phyloP scores from a whole-genome alignment of 2,888 invertebrate species.

The Coleophora deauratella region DNA sequence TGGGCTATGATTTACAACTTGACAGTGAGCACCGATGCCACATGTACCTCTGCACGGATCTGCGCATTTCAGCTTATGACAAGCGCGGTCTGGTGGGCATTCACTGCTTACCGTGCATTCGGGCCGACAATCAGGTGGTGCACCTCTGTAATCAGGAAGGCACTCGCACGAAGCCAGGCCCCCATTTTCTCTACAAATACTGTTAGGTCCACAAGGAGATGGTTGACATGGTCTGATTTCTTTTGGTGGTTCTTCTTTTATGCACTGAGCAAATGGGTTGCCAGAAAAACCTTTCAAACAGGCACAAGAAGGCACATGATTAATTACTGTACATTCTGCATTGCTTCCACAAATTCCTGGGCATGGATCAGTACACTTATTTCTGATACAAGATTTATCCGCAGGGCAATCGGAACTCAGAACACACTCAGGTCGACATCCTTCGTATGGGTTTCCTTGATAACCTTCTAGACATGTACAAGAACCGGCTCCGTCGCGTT shows the following conservation, averaged over 20 bases:
- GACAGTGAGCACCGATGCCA: conserved; percentile 81
- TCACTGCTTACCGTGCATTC: conserved; percentile 87
- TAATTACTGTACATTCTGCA: conserved; percentile 88
- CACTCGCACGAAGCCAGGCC: conserved; percentile 84
- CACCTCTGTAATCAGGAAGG: conserved; percentile 78
- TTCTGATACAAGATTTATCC: conserved; percentile 86
- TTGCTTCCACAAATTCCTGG: conserved; percentile 88
- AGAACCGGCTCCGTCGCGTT: conserved; percentile 84
- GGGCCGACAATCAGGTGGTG: conserved; percentile 82
- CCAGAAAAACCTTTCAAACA: conserved; percentile 83
- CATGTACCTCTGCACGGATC: conserved; percentile 86
- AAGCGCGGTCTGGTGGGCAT: conserved; percentile 83
- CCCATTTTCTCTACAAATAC: conserved; percentile 82
- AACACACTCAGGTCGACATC: conserved; percentile 90
- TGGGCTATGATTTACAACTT: conserved; percentile 86
- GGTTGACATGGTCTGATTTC: conserved; percentile 80
- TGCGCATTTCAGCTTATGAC: conserved; percentile 83
- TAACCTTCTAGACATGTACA: conserved; percentile 88
- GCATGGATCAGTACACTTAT: conserved; percentile 90
- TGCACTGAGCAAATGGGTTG: conserved; percentile 76
- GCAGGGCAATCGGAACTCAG: conserved; percentile 89
- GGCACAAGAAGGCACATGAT: conserved; percentile 90
- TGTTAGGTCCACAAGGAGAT: conserved; percentile 84
- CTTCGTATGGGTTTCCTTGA: conserved; percentile 89
- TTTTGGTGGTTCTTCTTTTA: conserved; percentile 37